These are phyloP conservation scores for Coleophora deauratella DNA, from an alignment of 2,888 invertebrate species.

Conservation along the genomic window DNA sequence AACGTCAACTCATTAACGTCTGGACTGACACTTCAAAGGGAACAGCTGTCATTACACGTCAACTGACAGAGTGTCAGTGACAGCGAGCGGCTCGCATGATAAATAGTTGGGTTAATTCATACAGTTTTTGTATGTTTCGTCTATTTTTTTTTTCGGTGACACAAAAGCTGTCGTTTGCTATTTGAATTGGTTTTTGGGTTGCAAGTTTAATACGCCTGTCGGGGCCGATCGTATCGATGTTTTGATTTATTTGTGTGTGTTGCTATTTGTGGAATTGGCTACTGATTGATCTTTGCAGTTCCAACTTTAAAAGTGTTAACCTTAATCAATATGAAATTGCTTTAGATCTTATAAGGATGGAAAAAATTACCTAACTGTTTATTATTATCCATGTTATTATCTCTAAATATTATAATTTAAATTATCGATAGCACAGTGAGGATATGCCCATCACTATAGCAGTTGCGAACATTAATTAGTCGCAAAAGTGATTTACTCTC, in stretches of 20 bases:
- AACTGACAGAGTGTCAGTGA: constrained; percentile 33
- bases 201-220: constrained; percentile 20
- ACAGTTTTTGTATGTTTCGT: constrained; percentile 22
- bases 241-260: too few species aligned
- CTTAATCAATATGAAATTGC: too few species aligned
- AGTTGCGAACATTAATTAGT: constrained; percentile 58
- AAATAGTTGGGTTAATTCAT: constrained; percentile 53
- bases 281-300: not conserved
- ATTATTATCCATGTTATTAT: too few species aligned
- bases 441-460: constrained; percentile 38
- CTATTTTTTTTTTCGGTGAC: constrained; percentile 30
- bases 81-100: constrained; percentile 37
- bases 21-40: constrained; percentile 35
- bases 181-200: constrained; percentile 2
- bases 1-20: constrained; percentile 31
- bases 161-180: constrained; percentile 36
- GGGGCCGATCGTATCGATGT: constrained; percentile 19
- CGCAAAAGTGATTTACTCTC: constrained; percentile 67
- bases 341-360: too few species aligned
- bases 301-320: too few species aligned
- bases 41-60: constrained; percentile 38
- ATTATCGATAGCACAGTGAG: too few species aligned
- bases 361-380: too few species aligned
- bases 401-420: too few species aligned
- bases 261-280: constrained; percentile 1